Evolutionary conservation across 2,113 vertebrate species (phyloP), one percentile per base, ranked within the genome.

Genomic region (Muscicapa adusta): DNA sequence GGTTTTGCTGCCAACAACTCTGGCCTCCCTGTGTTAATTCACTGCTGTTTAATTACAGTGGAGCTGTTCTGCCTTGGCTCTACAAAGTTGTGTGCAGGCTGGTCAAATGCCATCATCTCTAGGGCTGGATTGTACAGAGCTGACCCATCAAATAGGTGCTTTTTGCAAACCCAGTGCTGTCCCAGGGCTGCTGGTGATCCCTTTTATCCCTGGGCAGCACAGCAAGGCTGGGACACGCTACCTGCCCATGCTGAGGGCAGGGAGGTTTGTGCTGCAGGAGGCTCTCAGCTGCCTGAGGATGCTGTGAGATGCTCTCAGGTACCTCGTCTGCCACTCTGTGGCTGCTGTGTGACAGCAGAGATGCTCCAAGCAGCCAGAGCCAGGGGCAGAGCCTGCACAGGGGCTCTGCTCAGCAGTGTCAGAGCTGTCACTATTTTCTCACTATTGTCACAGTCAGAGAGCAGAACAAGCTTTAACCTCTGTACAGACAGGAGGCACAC

Each of bases 241-340:
- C 24, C 40, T 84, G 51, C 36, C 48, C 6, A 10, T 5, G 19
- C 60, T 11, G 65, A 25, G 45, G 34, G 54, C 73, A 31, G 84
- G 57, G 80, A 68, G 54, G 7, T 34, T 2, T 6, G 62, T 63
- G 89, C 88, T 67, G 66, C 89, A 56, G 88, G 28, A n/a, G 45
- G 58, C 75, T 54, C 86, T 57, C 47, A 24, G 80, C 84, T 63
- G 53, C 12, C 28, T 7, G 38, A 79, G 67, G 75, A 26, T 48
- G 81, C 18, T 73, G 28, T 33, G 86, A 76, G 79, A 78, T 73
- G 74, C 76, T 85, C 88, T 88, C 12, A 29, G 85, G 40, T 89
- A 57, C 71, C 80, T 75, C 3, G 62, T 89, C 91, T 96, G 96
- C 94, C 91, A 42, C 94, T 91, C 89, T 0, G 89, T 97, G 91